Conservation (phyloP, 2,888 invertebrate genomes). For the Latrodectus elegans region DNA sequence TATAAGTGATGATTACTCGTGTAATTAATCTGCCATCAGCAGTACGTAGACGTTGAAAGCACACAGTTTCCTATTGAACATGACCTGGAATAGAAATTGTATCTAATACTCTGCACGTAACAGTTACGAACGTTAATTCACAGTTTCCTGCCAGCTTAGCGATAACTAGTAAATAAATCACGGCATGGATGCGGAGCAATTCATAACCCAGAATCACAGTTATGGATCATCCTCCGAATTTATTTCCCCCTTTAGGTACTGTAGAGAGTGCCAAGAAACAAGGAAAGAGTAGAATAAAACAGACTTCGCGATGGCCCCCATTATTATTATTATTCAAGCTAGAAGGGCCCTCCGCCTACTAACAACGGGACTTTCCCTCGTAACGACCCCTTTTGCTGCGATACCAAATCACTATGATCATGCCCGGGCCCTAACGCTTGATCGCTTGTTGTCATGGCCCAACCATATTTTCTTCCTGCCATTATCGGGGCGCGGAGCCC, state of each 20-base stretch:
- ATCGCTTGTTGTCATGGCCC: constrained; percentile 54
- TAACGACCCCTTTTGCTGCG: constrained; percentile 36
- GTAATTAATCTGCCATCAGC: too few species aligned
- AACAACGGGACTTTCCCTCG: constrained; percentile 25
- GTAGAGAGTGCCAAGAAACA: not conserved
- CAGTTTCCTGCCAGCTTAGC: not conserved
- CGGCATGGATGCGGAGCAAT: not conserved
- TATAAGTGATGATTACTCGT: too few species aligned
- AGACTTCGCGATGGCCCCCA: not conserved
- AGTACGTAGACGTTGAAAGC: too few species aligned
- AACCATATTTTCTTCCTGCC: constrained; percentile 65
- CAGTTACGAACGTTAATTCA: not conserved
- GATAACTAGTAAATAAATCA: constrained; percentile 8
- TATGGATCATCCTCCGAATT: not conserved
- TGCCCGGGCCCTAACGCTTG: constrained; percentile 54
- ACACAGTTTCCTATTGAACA: too few species aligned
- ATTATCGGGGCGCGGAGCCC: constrained; percentile 52
- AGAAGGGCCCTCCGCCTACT: constrained; percentile 30
- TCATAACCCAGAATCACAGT: constrained; percentile 1
- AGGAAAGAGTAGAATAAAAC: constrained; percentile 9
- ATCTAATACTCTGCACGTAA: not conserved
- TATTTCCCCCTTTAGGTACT: constrained; percentile 14
- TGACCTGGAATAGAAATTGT: not conserved
- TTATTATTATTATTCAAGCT: constrained; percentile 66
- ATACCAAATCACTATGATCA: constrained; percentile 57